These are phyloP conservation scores for Anorthoa munda DNA, from an alignment of 2,888 invertebrate species.

Conservation along the genomic window DNA sequence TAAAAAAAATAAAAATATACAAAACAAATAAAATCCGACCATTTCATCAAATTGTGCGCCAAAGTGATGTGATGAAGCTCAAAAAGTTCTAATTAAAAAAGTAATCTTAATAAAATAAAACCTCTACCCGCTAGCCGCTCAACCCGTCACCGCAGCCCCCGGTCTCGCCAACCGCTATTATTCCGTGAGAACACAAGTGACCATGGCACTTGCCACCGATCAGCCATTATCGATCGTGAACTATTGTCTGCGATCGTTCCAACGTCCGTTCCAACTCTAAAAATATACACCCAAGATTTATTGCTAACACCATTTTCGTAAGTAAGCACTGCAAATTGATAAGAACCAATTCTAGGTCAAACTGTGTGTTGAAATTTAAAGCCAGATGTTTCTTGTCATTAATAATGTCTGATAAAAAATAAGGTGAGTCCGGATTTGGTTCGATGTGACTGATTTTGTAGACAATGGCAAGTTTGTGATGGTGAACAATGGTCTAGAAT, in stretches of 20 bases:
- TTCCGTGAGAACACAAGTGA: conserved; percentile 77
- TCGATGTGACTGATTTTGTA: conserved; percentile 25
- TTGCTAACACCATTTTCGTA: conserved; percentile 45
- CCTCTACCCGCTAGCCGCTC: conserved; percentile 50
- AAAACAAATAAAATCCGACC: too few species aligned
- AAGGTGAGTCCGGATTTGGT: conserved; percentile 22
- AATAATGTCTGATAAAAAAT: conserved; percentile 55
- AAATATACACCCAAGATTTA: conserved; percentile 56
- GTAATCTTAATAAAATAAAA: neutral
- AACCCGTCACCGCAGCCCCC: conserved; percentile 22
- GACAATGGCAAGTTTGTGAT: conserved; percentile 25
- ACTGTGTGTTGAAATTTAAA: conserved; percentile 39
- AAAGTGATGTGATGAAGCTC: too few species aligned
- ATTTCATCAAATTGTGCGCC: too few species aligned
- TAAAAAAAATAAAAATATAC: too few species aligned
- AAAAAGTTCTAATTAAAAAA: neutral
- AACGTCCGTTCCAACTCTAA: conserved; percentile 33
- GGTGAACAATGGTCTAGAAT: conserved; percentile 22
- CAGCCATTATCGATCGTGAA: conserved; percentile 73
- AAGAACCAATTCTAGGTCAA: conserved; percentile 47
- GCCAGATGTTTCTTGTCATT: conserved; percentile 51
- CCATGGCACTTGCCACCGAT: conserved; percentile 77
- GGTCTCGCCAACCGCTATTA: conserved; percentile 52
- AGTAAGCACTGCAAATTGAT: conserved; percentile 39
- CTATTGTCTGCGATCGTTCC: conserved; percentile 69